Percentiles rank a stretch among this genome's conserved stretches.
These are phyloP conservation scores for Drosophila eohydei DNA, from an alignment of 2,888 invertebrate genomes.

Conservation along the genomic window DNA sequence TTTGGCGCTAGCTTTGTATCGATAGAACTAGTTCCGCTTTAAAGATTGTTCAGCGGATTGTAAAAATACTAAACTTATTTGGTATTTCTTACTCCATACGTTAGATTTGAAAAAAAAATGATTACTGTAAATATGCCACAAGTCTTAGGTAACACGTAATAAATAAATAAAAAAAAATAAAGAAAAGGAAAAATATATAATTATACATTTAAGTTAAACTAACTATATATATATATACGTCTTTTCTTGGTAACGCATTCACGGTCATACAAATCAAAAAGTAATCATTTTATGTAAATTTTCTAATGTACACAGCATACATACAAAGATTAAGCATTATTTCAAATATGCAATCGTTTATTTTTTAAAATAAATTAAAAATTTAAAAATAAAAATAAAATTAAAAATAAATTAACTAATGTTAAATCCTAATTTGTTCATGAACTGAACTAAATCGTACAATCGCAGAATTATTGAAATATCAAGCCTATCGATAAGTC, in stretches of 20 bases:
- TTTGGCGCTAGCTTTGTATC: constrained; percentile 30
- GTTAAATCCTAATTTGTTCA: background rate
- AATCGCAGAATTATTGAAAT: background rate
- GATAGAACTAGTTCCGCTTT: constrained; percentile 28
- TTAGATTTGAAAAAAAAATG: background rate
- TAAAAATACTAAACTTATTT: background rate
- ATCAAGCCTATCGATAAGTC: background rate
- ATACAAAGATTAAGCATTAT: too few species aligned
- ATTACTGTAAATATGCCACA: background rate
- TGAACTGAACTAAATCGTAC: background rate
- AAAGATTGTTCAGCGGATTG: background rate
- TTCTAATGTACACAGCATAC: too few species aligned
- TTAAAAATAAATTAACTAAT: too few species aligned
- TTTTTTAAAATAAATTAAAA: too few species aligned
- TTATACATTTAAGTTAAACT: too few species aligned
- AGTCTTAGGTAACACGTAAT: background rate
- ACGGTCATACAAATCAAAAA: too few species aligned
- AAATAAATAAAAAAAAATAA: background rate
- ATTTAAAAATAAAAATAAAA: too few species aligned
- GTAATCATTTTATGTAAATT: too few species aligned
- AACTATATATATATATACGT: too few species aligned
- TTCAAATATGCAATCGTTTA: too few species aligned
- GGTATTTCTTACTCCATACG: background rate
- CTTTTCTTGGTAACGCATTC: background rate
- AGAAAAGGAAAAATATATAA: background rate